Percentiles rank a stretch among this genome's conserved stretches.
These are phyloP conservation scores for Phymorhynchus buccinoides DNA, from an alignment of 1,140 invertebrate species.

Conservation along the genomic window DNA sequence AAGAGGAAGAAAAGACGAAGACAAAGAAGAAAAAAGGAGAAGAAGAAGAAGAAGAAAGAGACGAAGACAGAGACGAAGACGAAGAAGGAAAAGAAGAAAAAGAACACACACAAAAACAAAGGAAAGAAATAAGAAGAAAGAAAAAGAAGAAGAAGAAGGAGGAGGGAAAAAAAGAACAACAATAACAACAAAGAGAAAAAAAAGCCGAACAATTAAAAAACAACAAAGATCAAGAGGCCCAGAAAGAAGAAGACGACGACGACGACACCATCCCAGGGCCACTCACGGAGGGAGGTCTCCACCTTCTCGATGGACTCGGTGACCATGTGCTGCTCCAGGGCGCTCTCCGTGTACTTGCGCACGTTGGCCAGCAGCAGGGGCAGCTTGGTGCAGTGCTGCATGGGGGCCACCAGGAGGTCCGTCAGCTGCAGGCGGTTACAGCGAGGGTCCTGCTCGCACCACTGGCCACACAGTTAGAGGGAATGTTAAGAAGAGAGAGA, in stretches of 20 bases:
- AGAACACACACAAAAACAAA: not conserved
- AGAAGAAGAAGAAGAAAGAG: too few relatives aligned
- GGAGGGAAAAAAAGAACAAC: not conserved
- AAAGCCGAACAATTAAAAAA: not conserved
- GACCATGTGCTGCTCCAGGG: slow-evolving; percentile 76
- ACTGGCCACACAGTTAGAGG: slow-evolving; percentile 68
- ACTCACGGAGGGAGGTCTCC: slow-evolving; percentile 79
- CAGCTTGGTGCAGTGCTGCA: slow-evolving; percentile 82
- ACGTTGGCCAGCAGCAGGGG: slow-evolving; percentile 81
- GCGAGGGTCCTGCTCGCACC: slow-evolving; percentile 78
- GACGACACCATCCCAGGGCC: not conserved
- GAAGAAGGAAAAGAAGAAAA: not conserved
- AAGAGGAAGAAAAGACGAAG: not conserved
- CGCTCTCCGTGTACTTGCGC: slow-evolving; percentile 76
- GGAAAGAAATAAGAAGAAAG: not conserved
- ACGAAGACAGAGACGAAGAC: not conserved
- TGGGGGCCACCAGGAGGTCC: slow-evolving; percentile 80
- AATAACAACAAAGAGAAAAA: not conserved
- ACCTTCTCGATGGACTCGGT: slow-evolving; percentile 78
- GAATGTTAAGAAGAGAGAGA: too few relatives aligned
- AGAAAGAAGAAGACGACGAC: not conserved
- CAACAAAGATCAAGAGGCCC: not conserved
- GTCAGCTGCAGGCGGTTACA: slow-evolving; percentile 81
- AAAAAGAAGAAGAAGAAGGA: not conserved
- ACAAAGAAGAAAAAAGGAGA: not conserved